Base-by-base conservation (phyloP, 2,797 vertebrate species). In the Holocentrus rufus region DNA sequence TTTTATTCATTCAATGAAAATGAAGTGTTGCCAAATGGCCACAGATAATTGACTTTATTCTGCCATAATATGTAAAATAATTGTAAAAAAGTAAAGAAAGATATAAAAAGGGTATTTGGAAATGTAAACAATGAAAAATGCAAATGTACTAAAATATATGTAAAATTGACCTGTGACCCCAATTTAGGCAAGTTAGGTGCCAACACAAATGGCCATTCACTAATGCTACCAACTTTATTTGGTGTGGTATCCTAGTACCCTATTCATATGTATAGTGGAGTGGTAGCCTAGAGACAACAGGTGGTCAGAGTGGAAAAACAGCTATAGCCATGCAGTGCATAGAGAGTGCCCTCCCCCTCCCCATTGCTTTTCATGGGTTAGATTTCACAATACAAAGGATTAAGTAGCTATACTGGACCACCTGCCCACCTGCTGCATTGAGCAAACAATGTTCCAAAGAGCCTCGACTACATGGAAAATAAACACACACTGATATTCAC, bases 231-330 rank as follows among this genome's bases (percentile, higher is more conserved):
- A 25, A 54, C 47, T 56, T 42, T 34, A 63, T 44, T 74, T 79
- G 42, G 57, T 70, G 65, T 77, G 65, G 67, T n/a, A 27, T 25
- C 30, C 53, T 13, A 6, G 44, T 61, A 20, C 65, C 67, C 69
- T 6, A 22, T 66, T 53, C 62, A 34, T 47, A 20, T 74, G 72
- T 76, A 72, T 30, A 59, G 74, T 53, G 72, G 66, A 76, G 76
- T 46, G 72, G 64, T 47, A 1, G 55, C 62, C 77, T 47, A 58
- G 72, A 64, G 74, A 62, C 80, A 83, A 84, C 85, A 87, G 90
- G 86, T 49, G 85, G 82, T 79, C 67, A 52, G 57, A 82, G 74
- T 72, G 81, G 70, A 74, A 81, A 72, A 74, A 77, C 58, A 73
- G 76, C 63, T 63, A 69, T 57, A 63, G 18, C 69, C 63, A 61